A percentile compares a stretch with the other conserved stretches of the same genome.
phyloP scores from a whole-genome alignment of 1,140 invertebrate genomes.

The Drosophila dunni region DNA sequence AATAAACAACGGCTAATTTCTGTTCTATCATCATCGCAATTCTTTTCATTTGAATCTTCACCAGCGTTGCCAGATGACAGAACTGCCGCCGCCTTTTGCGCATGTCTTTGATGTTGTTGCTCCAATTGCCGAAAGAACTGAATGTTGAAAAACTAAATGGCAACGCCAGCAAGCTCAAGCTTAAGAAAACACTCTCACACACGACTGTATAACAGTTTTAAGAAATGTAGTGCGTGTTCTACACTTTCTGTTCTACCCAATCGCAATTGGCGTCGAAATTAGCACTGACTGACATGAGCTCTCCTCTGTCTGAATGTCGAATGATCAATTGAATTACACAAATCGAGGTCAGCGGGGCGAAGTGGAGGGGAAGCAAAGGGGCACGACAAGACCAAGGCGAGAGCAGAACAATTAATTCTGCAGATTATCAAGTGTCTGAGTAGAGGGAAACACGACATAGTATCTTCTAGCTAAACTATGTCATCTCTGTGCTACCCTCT shows the following conservation, averaged over 20 bases:
- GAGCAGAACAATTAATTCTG: slow-evolving; percentile 38
- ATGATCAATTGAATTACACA: slow-evolving; percentile 75
- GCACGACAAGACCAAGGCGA: slow-evolving; percentile 22
- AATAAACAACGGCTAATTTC: slow-evolving; percentile 56
- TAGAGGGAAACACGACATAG: background rate
- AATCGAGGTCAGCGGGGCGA: slow-evolving; percentile 53
- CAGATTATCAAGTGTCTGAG: slow-evolving; percentile 30
- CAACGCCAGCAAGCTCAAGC: slow-evolving; percentile 8
- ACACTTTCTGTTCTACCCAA: slow-evolving; percentile 25
- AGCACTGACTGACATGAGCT: slow-evolving; percentile 35
- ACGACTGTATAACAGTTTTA: background rate
- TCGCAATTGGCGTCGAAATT: slow-evolving; percentile 57
- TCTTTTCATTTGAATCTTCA: slow-evolving; percentile 11
- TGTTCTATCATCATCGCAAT: slow-evolving; percentile 9
- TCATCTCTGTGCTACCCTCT: slow-evolving; percentile 4
- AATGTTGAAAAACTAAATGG: slow-evolving; percentile 60
- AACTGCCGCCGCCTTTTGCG: slow-evolving; percentile 35
- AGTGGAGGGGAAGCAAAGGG: background rate
- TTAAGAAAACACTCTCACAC: background rate
- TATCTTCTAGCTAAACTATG: slow-evolving; percentile 16
- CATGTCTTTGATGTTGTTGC: slow-evolving; percentile 53
- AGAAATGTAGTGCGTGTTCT: slow-evolving; percentile 12
- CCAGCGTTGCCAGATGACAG: slow-evolving; percentile 25
- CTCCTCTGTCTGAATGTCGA: slow-evolving; percentile 62
- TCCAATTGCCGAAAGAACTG: slow-evolving; percentile 78